phyloP scores from a whole-genome alignment of 2,113 vertebrate species.

The Plotosus lineatus region DNA sequence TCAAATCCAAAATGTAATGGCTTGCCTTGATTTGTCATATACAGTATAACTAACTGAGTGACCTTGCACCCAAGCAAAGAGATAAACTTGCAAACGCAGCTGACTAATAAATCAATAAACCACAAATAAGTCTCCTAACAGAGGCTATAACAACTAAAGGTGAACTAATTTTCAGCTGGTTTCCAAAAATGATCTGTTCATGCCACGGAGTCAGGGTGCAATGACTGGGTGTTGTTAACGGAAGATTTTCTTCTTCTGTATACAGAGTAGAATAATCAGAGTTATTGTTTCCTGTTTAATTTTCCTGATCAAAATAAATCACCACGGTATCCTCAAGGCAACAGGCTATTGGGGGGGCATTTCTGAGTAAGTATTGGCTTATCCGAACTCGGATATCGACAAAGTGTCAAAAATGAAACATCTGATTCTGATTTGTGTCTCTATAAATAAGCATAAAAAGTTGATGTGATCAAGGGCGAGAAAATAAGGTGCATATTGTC shows the following conservation, averaged over 20 bases:
- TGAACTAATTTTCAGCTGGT: too few species aligned
- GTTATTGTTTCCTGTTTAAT: not conserved
- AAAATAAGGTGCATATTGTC: not conserved
- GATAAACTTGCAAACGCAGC: too few species aligned
- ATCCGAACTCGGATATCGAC: not conserved
- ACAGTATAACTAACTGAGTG: too few species aligned
- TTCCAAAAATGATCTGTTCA: too few species aligned
- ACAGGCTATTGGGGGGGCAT: too few species aligned
- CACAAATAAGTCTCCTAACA: too few species aligned
- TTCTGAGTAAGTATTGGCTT: not conserved
- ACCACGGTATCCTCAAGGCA: not conserved
- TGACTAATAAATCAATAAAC: too few species aligned
- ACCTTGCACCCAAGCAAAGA: too few species aligned
- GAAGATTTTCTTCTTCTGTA: not conserved
- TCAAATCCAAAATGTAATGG: too few species aligned
- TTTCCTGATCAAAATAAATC: not conserved
- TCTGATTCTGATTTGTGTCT: not conserved
- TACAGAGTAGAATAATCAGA: not conserved
- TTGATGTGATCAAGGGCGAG: not conserved
- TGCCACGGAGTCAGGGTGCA: too few species aligned
- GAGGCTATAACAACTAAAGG: too few species aligned
- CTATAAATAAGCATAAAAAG: constrained; percentile 8
- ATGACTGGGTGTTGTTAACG: not conserved
- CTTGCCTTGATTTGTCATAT: too few species aligned
- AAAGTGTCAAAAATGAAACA: not conserved